Evolutionary conservation across 1,140 invertebrate genomes (phyloP).

Genomic region (Meloidogyne floridensis): DNA sequence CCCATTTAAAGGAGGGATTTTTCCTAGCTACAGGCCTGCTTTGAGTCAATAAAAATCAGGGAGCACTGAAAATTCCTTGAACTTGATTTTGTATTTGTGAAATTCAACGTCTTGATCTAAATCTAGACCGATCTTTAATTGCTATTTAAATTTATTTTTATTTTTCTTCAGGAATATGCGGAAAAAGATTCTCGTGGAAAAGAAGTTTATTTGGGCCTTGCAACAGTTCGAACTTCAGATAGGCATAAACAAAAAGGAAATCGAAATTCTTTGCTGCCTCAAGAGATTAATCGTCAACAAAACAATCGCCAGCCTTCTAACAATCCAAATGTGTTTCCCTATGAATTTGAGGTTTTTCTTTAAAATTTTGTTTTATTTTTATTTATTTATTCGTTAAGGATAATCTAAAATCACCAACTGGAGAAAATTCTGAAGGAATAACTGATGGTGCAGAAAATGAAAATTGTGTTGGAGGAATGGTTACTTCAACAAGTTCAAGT

Average conservation of each 20-base stretch:
- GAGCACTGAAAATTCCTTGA: too few relatives aligned
- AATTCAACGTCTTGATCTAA: too few relatives aligned
- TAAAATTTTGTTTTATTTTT: not conserved
- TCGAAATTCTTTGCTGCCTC: constrained; percentile 16
- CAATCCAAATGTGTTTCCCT: not conserved
- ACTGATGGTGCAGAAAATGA: constrained; percentile 19
- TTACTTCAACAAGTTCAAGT: constrained; percentile 47
- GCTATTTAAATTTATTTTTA: not conserved
- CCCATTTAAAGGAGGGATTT: too few relatives aligned
- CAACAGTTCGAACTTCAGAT: constrained; percentile 94
- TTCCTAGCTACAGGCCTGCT: too few relatives aligned
- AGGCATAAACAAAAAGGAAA: constrained; percentile 63
- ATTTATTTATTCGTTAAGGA: not conserved
- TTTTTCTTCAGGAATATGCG: constrained; percentile 84
- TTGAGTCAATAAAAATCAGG: too few relatives aligned
- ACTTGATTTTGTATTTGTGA: too few relatives aligned
- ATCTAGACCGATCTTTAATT: too few relatives aligned
- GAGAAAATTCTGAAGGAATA: constrained; percentile 7
- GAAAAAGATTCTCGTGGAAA: constrained; percentile 90
- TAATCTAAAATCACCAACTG: constrained; percentile 8
- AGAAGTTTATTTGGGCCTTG: constrained; percentile 90
- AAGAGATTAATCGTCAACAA: not conserved
- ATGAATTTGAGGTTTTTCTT: not conserved
- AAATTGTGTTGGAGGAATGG: constrained; percentile 42
- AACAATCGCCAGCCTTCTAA: not conserved